Base-by-base conservation (phyloP, 2,113 vertebrate genomes). In the Epinephelus lanceolatus region DNA sequence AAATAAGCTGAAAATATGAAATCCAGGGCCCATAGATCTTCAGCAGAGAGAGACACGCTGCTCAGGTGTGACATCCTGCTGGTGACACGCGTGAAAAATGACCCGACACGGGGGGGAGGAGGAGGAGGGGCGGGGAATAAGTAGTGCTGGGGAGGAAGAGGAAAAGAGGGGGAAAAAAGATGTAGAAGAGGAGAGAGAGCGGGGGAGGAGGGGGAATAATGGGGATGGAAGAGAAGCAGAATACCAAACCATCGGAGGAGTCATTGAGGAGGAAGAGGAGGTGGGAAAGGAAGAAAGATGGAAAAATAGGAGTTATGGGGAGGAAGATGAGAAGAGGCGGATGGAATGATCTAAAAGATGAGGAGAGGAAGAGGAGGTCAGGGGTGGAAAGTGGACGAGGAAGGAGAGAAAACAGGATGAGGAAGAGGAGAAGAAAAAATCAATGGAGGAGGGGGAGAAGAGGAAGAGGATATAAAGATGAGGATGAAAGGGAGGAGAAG, bases 1-100 rank as follows among this genome's bases (percentile, higher is more conserved):
- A 89, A 95, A 95, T 93, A 93, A 93, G 76, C 90, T 89, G 88
- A 68, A 93, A 86, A 93, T 92, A 88, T 93, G 91, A 92, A 94
- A 91, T 79, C 86, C 71, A 45, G 72, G n/a, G 45, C 78, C 85
- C 88, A 90, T 93, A 91, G 86, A 93, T 94, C 94, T 93, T 90
- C 82, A 69, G 80, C 78, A 66, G 88, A 78, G 67, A 90, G 88
- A 84, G 78, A 74, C 61, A 33, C 49, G 56, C 73, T 88, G 90
- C 93, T 93, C 93, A 95, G 94, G 91, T 95, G 93, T 88, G 88
- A 91, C 89, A 92, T 89, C 82, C 81, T 21, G 68, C 56, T 60
- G 87, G 81, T 81, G 93, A 89, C 91, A 91, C 59, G 15, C 75
- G 56, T 91, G 93, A 95, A 78, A 89, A 94, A 95, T 93, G 85